Evolutionary conservation across 2,888 invertebrate species (phyloP).

Genomic region (Hybos culiciformis): DNA sequence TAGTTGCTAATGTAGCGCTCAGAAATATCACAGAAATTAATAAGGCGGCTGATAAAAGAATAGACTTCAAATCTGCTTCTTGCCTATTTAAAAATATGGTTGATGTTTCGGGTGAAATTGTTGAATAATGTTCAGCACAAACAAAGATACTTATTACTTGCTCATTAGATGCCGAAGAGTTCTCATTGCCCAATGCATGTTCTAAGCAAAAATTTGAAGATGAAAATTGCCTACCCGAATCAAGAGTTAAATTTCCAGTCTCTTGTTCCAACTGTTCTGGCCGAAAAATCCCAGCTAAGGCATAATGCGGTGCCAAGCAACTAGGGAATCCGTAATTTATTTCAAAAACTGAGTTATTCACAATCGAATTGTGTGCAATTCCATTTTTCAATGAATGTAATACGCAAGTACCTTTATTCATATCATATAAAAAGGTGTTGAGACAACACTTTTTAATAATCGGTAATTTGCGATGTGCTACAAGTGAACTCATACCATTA

Average conservation of each 20-base stretch:
- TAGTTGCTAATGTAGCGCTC: conserved; percentile 64
- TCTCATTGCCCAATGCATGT: conserved; percentile 15
- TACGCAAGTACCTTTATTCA: conserved; percentile 39
- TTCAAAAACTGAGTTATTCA: conserved; percentile 22
- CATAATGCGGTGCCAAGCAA: conserved; percentile 22
- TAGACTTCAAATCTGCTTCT: conserved; percentile 23
- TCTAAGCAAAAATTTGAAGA: conserved; percentile 19
- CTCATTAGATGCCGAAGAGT: too few relatives aligned
- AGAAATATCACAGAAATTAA: conserved; percentile 70
- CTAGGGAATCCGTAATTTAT: conserved; percentile 23
- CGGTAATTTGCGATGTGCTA: conserved; percentile 23
- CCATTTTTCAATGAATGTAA: too few relatives aligned
- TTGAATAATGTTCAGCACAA: too few relatives aligned
- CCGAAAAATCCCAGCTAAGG: conserved; percentile 38
- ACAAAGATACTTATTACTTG: too few relatives aligned
- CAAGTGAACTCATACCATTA: too few relatives aligned
- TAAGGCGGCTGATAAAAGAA: conserved; percentile 62
- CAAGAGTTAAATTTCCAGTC: conserved; percentile 40
- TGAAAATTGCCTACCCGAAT: conserved; percentile 29
- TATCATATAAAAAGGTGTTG: conserved; percentile 46
- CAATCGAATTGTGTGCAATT: too few relatives aligned
- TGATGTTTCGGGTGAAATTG: too few relatives aligned
- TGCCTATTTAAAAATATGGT: too few relatives aligned
- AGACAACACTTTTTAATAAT: conserved; percentile 57
- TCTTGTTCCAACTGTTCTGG: conserved; percentile 39